Conservation (phyloP, 2,797 vertebrate genomes). For the Mycteria americana region DNA sequence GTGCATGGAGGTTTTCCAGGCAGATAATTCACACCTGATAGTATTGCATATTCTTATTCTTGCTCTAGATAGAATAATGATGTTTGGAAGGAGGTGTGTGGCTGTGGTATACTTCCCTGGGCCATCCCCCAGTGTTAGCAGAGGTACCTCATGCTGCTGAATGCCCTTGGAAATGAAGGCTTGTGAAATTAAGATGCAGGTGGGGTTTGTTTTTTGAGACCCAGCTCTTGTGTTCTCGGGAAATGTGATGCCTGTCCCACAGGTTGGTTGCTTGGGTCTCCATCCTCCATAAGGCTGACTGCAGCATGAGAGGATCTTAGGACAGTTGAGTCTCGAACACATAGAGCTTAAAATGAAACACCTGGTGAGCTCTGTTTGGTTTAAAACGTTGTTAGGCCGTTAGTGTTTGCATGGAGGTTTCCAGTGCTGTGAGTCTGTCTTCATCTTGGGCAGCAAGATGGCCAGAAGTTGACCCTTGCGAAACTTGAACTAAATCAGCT, state of each 20-base stretch:
- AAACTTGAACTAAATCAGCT: neutral
- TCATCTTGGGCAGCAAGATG: neutral
- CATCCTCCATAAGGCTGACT: neutral
- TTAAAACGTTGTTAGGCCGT: neutral
- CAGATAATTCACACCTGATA: neutral
- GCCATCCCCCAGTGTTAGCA: neutral
- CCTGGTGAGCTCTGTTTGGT: neutral
- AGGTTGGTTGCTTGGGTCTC: neutral
- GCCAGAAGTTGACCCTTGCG: neutral
- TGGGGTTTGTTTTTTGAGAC: neutral
- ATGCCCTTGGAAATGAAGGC: neutral
- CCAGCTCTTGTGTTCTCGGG: neutral
- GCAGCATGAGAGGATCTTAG: neutral
- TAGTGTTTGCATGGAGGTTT: neutral
- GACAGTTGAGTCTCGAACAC: neutral
- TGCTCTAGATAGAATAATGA: neutral
- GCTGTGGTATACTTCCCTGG: neutral
- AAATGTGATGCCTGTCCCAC: neutral
- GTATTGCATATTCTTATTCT: neutral
- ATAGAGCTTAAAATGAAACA: neutral
- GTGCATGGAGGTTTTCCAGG: neutral
- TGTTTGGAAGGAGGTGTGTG: neutral
- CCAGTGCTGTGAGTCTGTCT: neutral
- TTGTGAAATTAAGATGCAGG: neutral
- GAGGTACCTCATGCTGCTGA: neutral